phyloP scores from a whole-genome alignment of 2,113 vertebrate species.

The Chaenogobius annularis region DNA sequence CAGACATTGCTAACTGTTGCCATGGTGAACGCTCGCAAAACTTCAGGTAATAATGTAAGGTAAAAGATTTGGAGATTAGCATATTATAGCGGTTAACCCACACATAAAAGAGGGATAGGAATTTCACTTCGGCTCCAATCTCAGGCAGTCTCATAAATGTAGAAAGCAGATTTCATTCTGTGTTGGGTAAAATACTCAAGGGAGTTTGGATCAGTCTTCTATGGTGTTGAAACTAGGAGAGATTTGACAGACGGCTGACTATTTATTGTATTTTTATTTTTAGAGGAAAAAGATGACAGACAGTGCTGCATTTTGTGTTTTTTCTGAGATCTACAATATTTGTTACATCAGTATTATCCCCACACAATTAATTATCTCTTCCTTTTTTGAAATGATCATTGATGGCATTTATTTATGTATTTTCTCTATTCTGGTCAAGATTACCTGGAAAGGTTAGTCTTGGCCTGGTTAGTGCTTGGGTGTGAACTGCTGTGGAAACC shows the following conservation, averaged over 20 bases:
- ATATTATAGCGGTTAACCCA: background rate
- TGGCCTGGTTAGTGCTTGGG: too few relatives aligned
- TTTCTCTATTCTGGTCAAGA: too few relatives aligned
- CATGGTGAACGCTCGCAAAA: constrained; percentile 14
- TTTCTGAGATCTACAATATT: too few relatives aligned
- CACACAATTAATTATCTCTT: too few relatives aligned
- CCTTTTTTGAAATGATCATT: too few relatives aligned
- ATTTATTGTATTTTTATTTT: background rate
- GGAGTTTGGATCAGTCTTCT: constrained; percentile 7
- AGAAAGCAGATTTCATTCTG: constrained; percentile 17
- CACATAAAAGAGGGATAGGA: constrained; percentile 29
- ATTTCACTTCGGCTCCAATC: constrained; percentile 42
- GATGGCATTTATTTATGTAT: too few relatives aligned
- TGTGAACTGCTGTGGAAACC: too few relatives aligned
- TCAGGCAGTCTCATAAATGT: constrained; percentile 33
- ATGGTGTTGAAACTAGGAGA: background rate
- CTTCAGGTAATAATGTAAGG: constrained; percentile 33
- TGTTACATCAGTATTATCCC: too few relatives aligned
- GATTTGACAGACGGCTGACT: background rate
- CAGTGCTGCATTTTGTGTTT: too few relatives aligned
- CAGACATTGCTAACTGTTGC: constrained; percentile 15
- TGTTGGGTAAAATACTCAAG: constrained; percentile 22
- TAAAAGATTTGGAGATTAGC: constrained; percentile 28
- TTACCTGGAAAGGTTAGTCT: too few relatives aligned
- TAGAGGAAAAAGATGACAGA: background rate